These are phyloP conservation scores for cattle (Bos taurus) DNA, from an alignment of 2,113 vertebrate genomes.

Conservation along the genomic window ARS-UCD2.0 NC_037338.1:25185501-25186000, in stretches of 20 bases:
- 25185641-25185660: not conserved
- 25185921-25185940: constrained; percentile 30
- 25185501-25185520: too few species aligned
- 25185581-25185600: not conserved
- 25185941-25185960: constrained; percentile 25
- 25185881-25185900: not conserved
- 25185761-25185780: not conserved
- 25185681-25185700: not conserved
- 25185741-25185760: not conserved
- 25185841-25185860: not conserved
- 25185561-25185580: not conserved
- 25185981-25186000: not conserved
- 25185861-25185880: not conserved
- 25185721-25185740: not conserved
- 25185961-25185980: constrained; percentile 1
- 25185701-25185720: not conserved
- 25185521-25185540: not conserved
- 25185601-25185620: not conserved
- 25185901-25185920: not conserved
- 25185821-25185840: not conserved
- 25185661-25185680: not conserved
- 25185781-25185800: not conserved
- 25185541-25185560: not conserved
- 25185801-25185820: not conserved
- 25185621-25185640: not conserved